Percentiles rank a stretch among this genome's conserved stretches.
These are phyloP conservation scores for Phytoseiulus persimilis DNA, from an alignment of 2,888 invertebrate genomes.

Conservation along the genomic window DNA sequence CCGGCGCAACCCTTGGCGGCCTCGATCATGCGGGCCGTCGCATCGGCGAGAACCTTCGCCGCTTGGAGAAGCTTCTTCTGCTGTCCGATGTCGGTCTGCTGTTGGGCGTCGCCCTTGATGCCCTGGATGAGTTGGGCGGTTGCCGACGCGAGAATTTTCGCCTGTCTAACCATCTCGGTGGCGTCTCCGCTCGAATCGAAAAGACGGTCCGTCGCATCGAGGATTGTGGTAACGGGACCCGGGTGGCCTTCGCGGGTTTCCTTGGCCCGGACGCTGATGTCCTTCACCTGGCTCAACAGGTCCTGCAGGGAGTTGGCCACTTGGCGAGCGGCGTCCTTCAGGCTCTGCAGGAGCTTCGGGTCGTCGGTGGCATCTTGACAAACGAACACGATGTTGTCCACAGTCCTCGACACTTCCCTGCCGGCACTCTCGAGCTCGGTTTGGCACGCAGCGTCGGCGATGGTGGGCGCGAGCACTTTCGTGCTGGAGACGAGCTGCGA, in stretches of 20 bases:
- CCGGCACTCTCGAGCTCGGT: constrained; percentile 86
- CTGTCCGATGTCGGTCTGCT: constrained; percentile 73
- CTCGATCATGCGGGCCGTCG: constrained; percentile 92
- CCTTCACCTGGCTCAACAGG: constrained; percentile 66
- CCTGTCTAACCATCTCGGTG: constrained; percentile 87
- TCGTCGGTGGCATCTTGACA: constrained; percentile 63
- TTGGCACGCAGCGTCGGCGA: constrained; percentile 58
- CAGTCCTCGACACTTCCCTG: constrained; percentile 80
- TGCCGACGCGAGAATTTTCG: constrained; percentile 75
- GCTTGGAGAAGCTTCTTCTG: constrained; percentile 83
- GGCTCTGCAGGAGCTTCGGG: constrained; percentile 62
- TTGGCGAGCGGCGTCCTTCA: constrained; percentile 73
- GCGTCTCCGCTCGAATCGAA: constrained; percentile 76
- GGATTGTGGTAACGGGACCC: constrained; percentile 77
- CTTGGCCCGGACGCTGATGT: constrained; percentile 40
- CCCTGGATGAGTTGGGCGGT: constrained; percentile 86
- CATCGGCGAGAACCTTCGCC: constrained; percentile 85
- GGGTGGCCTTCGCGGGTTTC: constrained; percentile 57
- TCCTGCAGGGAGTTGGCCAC: constrained; percentile 81
- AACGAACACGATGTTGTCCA: constrained; percentile 74
- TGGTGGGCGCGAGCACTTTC: constrained; percentile 63
- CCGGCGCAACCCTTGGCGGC: constrained; percentile 87
- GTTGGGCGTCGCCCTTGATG: constrained; percentile 87
- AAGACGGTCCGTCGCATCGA: constrained; percentile 77
- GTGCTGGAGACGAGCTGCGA: constrained; percentile 95